Conservation (phyloP, 2,888 invertebrate species). For the Oscheius sp. region DNA sequence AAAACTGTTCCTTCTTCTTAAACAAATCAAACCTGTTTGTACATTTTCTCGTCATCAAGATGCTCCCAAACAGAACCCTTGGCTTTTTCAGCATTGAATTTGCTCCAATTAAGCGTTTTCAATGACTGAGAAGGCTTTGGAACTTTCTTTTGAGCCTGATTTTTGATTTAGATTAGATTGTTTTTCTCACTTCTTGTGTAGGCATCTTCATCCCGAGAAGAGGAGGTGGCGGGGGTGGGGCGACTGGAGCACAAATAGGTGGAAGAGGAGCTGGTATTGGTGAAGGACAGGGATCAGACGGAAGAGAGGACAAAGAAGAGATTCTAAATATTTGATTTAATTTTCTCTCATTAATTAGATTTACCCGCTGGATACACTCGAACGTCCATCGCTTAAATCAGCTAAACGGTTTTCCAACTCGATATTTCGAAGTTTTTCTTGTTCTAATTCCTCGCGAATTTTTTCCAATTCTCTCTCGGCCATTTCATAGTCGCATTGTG, state of each 20-base stretch:
- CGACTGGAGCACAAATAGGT: constrained; percentile 54
- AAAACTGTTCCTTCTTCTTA: too few species aligned
- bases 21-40: constrained; percentile 78
- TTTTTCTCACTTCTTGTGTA: constrained; percentile 7
- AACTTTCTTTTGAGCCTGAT: constrained; percentile 76
- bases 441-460: constrained; percentile 53
- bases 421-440: constrained; percentile 51
- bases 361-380: constrained; percentile 30
- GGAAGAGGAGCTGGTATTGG: constrained; percentile 39
- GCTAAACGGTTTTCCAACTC: constrained; percentile 65
- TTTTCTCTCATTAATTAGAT: background rate
- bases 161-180: constrained; percentile 23
- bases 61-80: constrained; percentile 94
- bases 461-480: constrained; percentile 59
- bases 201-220: constrained; percentile 5
- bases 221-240: constrained; percentile 61
- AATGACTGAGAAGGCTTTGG: constrained; percentile 90
- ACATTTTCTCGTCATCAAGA: constrained; percentile 85
- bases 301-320: constrained; percentile 57
- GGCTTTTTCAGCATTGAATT: constrained; percentile 72
- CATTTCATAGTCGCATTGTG: constrained; percentile 63
- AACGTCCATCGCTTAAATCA: constrained; percentile 58
- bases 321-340: constrained; percentile 27
- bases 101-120: constrained; percentile 96
- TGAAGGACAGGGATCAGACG: constrained; percentile 53